Evolutionary conservation across 2,113 vertebrate species (phyloP).

Genomic region (Mus musculus): GRCm39 chr10:20964001-20964500

Average conservation of each 20-base stretch:
- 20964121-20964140: background rate
- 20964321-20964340: background rate
- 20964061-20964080: background rate
- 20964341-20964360: background rate
- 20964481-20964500: background rate
- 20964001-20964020: slow-evolving; percentile 22
- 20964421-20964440: background rate
- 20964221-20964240: background rate
- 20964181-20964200: background rate
- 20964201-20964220: slow-evolving; percentile 31
- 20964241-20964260: slow-evolving; percentile 18
- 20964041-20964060: background rate
- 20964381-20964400: slow-evolving; percentile 25
- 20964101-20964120: slow-evolving; percentile 20
- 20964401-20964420: slow-evolving; percentile 14
- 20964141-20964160: too few species aligned
- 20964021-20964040: background rate
- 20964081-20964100: background rate
- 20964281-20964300: slow-evolving; percentile 42
- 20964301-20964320: slow-evolving; percentile 23
- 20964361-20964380: background rate
- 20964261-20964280: slow-evolving; percentile 12
- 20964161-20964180: background rate
- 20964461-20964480: background rate
- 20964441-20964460: background rate